phyloP scores from a whole-genome alignment of 1,140 invertebrate species.

The Limonius californicus region DNA sequence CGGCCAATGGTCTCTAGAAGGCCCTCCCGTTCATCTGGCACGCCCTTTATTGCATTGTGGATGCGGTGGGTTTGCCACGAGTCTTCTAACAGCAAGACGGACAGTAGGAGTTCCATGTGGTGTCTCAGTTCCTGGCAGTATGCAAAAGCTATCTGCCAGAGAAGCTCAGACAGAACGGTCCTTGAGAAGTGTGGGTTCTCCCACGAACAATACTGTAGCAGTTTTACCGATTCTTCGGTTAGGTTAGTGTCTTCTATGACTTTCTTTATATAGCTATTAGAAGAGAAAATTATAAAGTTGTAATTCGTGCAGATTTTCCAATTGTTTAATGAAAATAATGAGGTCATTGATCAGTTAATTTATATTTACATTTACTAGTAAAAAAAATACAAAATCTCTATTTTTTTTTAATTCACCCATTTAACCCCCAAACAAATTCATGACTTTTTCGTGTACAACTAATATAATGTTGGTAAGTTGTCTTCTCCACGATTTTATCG shows the following conservation, averaged over 20 bases:
- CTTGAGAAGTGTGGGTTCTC: conserved; percentile 93
- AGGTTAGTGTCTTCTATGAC: conserved; percentile 90
- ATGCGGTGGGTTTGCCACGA: conserved; percentile 94
- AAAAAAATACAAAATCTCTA: no score
- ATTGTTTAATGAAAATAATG: no score
- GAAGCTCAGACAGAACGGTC: conserved; percentile 79
- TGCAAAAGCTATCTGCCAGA: conserved; percentile 92
- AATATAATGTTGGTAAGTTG: no score
- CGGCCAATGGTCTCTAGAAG: conserved; percentile 89
- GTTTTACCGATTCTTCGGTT: conserved; percentile 83
- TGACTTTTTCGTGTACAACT: no score
- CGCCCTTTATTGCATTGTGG: conserved; percentile 74
- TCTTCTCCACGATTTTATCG: no score
- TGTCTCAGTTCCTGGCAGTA: conserved; percentile 92
- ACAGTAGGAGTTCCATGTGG: conserved; percentile 84
- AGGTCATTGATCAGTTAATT: no score
- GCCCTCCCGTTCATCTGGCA: conserved; percentile 88
- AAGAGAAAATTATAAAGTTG: not conserved
- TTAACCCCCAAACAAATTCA: no score
- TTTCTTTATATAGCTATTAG: conserved; percentile 86
- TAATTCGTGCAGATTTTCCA: no score
- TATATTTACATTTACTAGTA: no score
- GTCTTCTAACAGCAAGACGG: conserved; percentile 87
- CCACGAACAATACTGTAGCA: conserved; percentile 92
- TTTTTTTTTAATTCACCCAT: not conserved